Percentiles rank a stretch among this genome's conserved stretches.
These are phyloP conservation scores for Minunthozetes semirufus DNA, from an alignment of 2,888 invertebrate genomes.

Conservation along the genomic window DNA sequence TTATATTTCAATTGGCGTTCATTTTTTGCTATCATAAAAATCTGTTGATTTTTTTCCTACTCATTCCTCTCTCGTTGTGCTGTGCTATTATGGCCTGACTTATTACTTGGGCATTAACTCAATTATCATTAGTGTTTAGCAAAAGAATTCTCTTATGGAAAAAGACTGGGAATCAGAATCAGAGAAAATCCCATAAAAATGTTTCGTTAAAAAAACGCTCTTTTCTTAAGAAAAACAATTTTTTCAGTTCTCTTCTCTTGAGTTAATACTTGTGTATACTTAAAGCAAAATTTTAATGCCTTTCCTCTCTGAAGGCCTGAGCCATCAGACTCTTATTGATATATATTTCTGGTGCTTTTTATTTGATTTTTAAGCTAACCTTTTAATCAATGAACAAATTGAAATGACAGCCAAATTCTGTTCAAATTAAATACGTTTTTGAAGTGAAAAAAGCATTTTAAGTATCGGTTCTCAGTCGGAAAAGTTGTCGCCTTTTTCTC, in stretches of 20 bases:
- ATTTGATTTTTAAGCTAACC: neutral
- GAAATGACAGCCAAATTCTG: slow-evolving; percentile 1
- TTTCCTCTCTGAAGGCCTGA: no score
- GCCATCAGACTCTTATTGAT: neutral
- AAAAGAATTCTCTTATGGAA: neutral
- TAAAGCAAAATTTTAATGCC: no score
- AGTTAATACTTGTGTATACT: no score
- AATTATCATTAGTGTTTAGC: neutral
- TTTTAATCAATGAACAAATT: neutral
- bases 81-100: neutral
- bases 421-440: neutral
- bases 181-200: neutral
- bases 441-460: neutral
- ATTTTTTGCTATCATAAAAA: neutral
- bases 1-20: neutral
- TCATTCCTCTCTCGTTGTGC: no score
- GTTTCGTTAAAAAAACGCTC: neutral
- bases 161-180: neutral
- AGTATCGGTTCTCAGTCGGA: no score
- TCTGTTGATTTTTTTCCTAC: neutral
- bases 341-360: neutral
- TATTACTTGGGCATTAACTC: slow-evolving; percentile 13
- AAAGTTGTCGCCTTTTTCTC: no score
- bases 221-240: no score
- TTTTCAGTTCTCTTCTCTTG: no score